A percentile compares a stretch with the other conserved stretches of the same genome.
These are phyloP conservation scores for Trissolcus basalis DNA, from an alignment of 1,140 invertebrate species.

Conservation along the genomic window DNA sequence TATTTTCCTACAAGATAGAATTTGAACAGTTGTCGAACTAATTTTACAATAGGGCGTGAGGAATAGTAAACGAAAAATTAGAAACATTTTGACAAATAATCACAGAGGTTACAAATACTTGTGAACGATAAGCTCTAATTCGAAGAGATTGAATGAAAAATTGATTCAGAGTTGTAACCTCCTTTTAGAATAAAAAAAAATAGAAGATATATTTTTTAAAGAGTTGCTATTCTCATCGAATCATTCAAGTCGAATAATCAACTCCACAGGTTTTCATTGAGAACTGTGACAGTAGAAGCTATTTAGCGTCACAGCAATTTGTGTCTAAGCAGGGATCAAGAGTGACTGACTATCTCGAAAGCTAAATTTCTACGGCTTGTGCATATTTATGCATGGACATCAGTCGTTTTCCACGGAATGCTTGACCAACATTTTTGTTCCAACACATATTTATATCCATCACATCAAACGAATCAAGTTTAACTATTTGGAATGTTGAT, in stretches of 20 bases:
- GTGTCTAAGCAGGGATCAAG: slow-evolving; percentile 38
- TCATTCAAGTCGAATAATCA: slow-evolving; percentile 17
- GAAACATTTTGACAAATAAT: background rate
- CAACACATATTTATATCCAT: slow-evolving; percentile 29
- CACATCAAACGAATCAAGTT: slow-evolving; percentile 52
- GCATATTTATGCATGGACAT: slow-evolving; percentile 42
- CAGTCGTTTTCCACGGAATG: slow-evolving; percentile 37
- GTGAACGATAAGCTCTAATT: background rate
- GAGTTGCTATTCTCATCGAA: slow-evolving; percentile 20
- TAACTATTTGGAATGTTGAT: slow-evolving; percentile 46
- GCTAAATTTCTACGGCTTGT: slow-evolving; percentile 54
- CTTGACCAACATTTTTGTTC: slow-evolving; percentile 17
- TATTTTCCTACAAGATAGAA: slow-evolving; percentile 65
- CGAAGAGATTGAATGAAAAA: background rate
- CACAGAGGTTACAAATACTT: background rate
- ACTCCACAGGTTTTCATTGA: slow-evolving; percentile 12
- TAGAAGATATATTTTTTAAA: slow-evolving; percentile 7
- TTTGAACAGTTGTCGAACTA: slow-evolving; percentile 59
- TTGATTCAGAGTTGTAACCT: background rate
- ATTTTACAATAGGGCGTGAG: slow-evolving; percentile 39
- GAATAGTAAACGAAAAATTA: slow-evolving; percentile 23
- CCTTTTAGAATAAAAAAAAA: slow-evolving; percentile 14
- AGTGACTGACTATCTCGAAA: slow-evolving; percentile 38
- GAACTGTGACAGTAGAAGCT: slow-evolving; percentile 38
- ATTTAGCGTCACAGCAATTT: slow-evolving; percentile 21